Percentiles rank a stretch among this genome's conserved stretches.
phyloP scores from a whole-genome alignment of 2,797 vertebrate genomes.

The Danionella dracula region DNA sequence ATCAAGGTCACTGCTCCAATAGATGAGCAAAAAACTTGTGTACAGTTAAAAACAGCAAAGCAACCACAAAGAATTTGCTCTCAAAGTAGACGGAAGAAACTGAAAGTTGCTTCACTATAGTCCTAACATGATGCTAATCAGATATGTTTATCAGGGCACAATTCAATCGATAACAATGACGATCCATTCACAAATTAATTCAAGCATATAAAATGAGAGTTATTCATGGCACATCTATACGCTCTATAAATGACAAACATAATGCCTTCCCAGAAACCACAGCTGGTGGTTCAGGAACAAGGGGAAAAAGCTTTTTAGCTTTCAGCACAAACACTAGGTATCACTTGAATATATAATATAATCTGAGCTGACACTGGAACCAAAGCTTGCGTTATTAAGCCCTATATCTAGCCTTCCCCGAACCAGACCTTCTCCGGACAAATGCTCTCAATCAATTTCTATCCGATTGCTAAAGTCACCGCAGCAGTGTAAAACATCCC shows the following conservation, averaged over 20 bases:
- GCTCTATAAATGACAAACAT: conserved; percentile 52
- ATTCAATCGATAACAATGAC: conserved; percentile 42
- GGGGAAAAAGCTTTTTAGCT: conserved; percentile 46
- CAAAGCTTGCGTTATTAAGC: conserved; percentile 40
- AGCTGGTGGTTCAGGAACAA: conserved; percentile 39
- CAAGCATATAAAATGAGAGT: conserved; percentile 48
- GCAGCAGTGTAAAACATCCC: conserved; percentile 41
- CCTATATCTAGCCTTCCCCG: conserved; percentile 40
- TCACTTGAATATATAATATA: conserved; percentile 55
- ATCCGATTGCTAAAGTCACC: conserved; percentile 46
- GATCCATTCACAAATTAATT: conserved; percentile 48
- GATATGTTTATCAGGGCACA: too few relatives aligned
- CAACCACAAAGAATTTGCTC: not conserved
- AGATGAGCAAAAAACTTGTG: not conserved
- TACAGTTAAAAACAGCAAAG: not conserved
- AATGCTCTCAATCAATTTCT: conserved; percentile 52
- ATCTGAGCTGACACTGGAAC: conserved; percentile 51
- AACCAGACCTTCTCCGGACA: conserved; percentile 36
- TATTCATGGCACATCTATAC: conserved; percentile 39
- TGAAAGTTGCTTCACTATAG: conserved; percentile 1
- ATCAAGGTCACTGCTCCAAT: conserved; percentile 8
- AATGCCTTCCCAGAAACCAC: conserved; percentile 53
- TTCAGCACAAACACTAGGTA: conserved; percentile 51
- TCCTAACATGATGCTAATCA: too few relatives aligned
- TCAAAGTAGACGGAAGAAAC: not conserved